phyloP scores from a whole-genome alignment of 2,888 invertebrate species.

The Bhutanitis thaidina region DNA sequence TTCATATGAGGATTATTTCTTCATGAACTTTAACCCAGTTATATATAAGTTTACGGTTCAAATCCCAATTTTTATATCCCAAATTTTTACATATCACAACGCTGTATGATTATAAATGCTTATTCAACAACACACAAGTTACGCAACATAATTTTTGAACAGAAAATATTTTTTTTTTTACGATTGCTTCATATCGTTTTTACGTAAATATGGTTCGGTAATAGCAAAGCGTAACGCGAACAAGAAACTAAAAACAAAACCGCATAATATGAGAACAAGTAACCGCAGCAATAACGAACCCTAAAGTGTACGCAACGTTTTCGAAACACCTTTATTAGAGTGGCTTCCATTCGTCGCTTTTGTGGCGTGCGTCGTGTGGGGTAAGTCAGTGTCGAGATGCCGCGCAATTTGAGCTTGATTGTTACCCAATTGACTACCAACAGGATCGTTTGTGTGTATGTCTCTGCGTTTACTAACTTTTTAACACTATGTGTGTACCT shows the following conservation, averaged over 20 bases:
- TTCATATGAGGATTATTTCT: too few relatives aligned
- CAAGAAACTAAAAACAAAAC: neutral
- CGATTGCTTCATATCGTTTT: too few relatives aligned
- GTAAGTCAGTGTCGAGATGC: constrained; percentile 9
- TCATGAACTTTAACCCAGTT: too few relatives aligned
- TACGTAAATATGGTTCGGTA: too few relatives aligned
- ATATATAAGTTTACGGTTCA: too few relatives aligned
- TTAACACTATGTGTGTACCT: neutral
- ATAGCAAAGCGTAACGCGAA: neutral
- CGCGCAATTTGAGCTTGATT: constrained; percentile 12
- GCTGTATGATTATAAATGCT: too few relatives aligned
- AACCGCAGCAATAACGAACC: constrained; percentile 7
- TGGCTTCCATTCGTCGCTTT: constrained; percentile 3
- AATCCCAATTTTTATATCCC: too few relatives aligned
- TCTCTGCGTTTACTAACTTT: neutral
- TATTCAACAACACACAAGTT: too few relatives aligned
- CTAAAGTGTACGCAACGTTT: constrained; percentile 13
- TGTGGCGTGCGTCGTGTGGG: constrained; percentile 18
- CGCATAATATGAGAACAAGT: constrained; percentile 12
- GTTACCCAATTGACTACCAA: constrained; percentile 18
- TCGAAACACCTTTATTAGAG: constrained; percentile 16
- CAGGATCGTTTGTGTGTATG: neutral
- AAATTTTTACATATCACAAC: too few relatives aligned
- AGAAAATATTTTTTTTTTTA: too few relatives aligned
- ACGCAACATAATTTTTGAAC: too few relatives aligned